Percentiles rank a stretch among this genome's conserved stretches.
These are phyloP conservation scores for Prunella himalayana DNA, from an alignment of 2,113 vertebrate species.

Conservation along the genomic window DNA sequence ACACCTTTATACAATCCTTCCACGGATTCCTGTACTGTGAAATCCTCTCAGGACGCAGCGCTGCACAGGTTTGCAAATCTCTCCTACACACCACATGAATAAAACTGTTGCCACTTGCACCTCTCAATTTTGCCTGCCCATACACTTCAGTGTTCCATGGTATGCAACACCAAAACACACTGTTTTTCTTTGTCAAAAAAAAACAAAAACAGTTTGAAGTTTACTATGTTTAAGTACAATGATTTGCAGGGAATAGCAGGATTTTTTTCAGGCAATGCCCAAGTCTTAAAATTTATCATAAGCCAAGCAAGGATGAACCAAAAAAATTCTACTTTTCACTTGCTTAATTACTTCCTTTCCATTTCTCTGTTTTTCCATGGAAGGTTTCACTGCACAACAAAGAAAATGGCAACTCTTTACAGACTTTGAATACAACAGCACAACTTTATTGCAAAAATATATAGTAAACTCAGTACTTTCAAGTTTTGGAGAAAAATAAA, in stretches of 20 bases:
- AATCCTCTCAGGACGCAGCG: constrained; percentile 56
- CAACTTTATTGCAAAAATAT: constrained; percentile 64
- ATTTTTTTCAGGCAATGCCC: constrained; percentile 62
- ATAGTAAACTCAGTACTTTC: constrained; percentile 48
- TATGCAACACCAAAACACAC: constrained; percentile 73
- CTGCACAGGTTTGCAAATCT: constrained; percentile 66
- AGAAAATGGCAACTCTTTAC: constrained; percentile 63
- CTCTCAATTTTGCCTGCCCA: constrained; percentile 65
- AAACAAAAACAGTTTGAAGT: constrained; percentile 10
- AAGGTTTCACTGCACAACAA: constrained; percentile 49
- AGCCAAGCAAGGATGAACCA: constrained; percentile 42
- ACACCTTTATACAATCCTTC: constrained; percentile 70
- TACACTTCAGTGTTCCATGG: constrained; percentile 69
- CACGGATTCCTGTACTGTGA: constrained; percentile 56
- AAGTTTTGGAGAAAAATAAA: constrained; percentile 61
- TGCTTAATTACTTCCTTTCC: constrained; percentile 22
- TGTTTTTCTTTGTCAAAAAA: constrained; percentile 29
- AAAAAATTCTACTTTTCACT: constrained; percentile 39
- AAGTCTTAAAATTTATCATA: constrained; percentile 24
- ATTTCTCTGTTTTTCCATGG: constrained; percentile 41
- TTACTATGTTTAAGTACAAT: constrained; percentile 65
- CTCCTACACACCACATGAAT: constrained; percentile 68
- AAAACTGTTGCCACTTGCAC: constrained; percentile 75
- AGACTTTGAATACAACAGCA: constrained; percentile 48
- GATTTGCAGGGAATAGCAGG: constrained; percentile 66